Base-by-base conservation (phyloP, 2,113 vertebrate genomes). In the Actenoides lindsayi region DNA sequence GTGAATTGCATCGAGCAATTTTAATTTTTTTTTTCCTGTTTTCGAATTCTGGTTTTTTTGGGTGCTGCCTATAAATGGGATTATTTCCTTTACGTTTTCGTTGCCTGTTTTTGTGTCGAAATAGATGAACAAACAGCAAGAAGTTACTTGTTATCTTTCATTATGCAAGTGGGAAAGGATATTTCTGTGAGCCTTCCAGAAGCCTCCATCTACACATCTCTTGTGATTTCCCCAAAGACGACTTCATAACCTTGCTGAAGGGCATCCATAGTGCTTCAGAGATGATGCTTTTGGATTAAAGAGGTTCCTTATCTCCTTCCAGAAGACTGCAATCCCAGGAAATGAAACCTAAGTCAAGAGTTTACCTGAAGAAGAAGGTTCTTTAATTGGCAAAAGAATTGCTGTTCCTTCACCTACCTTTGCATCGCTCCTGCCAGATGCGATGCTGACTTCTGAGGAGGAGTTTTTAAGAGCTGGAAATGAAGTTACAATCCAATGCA, bases 61-160 rank as follows among this genome's bases (percentile, higher is more conserved):
- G 83, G 76, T 92, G 90, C 88, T 95, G 64, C 69, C 65, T 89
- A 41, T 67, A 83, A 94, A 75, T 77, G 30, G 76, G 68, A 94
- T 78, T 79, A 10, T 53, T 87, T 91, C n/a, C 59, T 92, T 87
- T 50, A 54, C 24, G 33, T 80, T 64, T 81, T 94, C 76, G 75
- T 35, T 74, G 46, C 83, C 89, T 89, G 53, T 56, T 87, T 71
- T 53, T 87, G 35, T 6, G 0, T 68, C 57, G 81, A 87, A 84
- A 56, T 68, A 82, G 74, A 87, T 33, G 16, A 95, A 84, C 37
- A 67, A 53, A 87, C 84, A 92, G 48, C 65, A 18, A 12, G 80
- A 89, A 74, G 42, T 76, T 65, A 62, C 71, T 73, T 85, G 23
- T 91, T 92, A 24, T 19, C 78, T 86, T 80, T 68, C 31, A n/a